Conservation (phyloP, 1,140 invertebrate genomes). For the Bombus difficillimus region DNA sequence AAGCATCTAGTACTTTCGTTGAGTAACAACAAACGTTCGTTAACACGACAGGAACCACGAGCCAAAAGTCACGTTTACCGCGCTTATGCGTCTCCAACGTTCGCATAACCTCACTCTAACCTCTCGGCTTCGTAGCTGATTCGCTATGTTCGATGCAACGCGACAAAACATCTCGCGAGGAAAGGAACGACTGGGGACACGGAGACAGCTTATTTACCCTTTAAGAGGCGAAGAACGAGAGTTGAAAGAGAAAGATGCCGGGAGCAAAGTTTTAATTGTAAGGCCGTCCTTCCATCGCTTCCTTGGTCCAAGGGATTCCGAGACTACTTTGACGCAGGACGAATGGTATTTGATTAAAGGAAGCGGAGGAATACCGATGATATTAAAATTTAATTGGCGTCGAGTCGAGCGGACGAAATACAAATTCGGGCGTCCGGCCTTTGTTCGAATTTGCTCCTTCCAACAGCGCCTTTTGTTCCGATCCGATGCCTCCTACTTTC, state of each 20-base stretch:
- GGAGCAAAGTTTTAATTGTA: slow-evolving; percentile 62
- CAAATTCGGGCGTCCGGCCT: not conserved
- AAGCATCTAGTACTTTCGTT: not conserved
- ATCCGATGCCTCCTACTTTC: not conserved
- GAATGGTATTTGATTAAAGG: slow-evolving; percentile 27
- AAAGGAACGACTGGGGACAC: not conserved
- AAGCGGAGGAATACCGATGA: slow-evolving; percentile 32
- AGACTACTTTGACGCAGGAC: slow-evolving; percentile 20
- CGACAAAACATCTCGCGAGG: slow-evolving; percentile 45
- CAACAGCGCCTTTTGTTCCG: not conserved
- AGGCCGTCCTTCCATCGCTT: not conserved
- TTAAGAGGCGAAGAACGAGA: slow-evolving; percentile 10
- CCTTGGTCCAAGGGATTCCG: not conserved
- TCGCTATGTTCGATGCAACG: not conserved
- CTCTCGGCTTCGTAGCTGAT: not conserved
- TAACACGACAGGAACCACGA: not conserved
- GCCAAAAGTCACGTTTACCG: slow-evolving; percentile 29
- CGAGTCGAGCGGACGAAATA: slow-evolving; percentile 5
- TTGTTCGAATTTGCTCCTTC: not conserved
- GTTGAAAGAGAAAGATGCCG: not conserved
- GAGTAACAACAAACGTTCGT: not conserved
- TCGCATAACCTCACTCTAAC: slow-evolving; percentile 29
- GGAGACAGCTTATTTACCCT: slow-evolving; percentile 24
- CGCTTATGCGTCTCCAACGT: slow-evolving; percentile 40
- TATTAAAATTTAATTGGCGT: slow-evolving; percentile 69